Evolutionary conservation across 2,797 vertebrate species (phyloP).

Genomic region (Gallinago solitaria): DNA sequence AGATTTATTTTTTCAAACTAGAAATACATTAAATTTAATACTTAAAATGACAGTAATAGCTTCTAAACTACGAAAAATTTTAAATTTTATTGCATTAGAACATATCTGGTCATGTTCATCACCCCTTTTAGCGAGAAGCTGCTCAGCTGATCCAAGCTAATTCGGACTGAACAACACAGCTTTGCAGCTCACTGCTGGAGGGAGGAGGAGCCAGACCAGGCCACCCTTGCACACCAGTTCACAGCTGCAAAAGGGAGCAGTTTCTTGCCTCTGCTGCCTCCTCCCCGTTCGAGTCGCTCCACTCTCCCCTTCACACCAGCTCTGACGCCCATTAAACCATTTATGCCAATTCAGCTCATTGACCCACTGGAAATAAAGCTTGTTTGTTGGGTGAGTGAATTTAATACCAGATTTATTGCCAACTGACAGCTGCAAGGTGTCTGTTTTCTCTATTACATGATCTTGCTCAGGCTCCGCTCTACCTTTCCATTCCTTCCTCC

Average conservation of each 20-base stretch:
- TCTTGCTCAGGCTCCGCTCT: background rate
- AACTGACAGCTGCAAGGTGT: background rate
- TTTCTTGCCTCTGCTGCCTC: background rate
- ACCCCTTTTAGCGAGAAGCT: background rate
- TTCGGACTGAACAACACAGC: background rate
- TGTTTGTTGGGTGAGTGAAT: background rate
- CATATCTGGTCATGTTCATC: background rate
- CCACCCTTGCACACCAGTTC: background rate
- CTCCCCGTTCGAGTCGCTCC: fast-evolving
- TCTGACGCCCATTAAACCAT: background rate
- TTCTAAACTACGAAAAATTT: background rate
- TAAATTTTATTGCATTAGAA: background rate
- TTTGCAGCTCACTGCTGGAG: background rate
- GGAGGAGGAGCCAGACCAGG: background rate
- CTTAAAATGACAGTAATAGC: background rate
- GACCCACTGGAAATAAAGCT: fast-evolving
- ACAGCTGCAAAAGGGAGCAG: background rate
- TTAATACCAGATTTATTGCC: background rate
- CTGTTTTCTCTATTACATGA: background rate
- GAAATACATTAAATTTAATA: background rate
- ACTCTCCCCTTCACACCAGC: background rate
- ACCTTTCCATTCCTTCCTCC: background rate
- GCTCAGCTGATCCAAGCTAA: background rate
- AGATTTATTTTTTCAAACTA: background rate
- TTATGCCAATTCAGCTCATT: background rate